phyloP scores from a whole-genome alignment of 2,113 vertebrate species.

The Malaclemys terrapin region DNA sequence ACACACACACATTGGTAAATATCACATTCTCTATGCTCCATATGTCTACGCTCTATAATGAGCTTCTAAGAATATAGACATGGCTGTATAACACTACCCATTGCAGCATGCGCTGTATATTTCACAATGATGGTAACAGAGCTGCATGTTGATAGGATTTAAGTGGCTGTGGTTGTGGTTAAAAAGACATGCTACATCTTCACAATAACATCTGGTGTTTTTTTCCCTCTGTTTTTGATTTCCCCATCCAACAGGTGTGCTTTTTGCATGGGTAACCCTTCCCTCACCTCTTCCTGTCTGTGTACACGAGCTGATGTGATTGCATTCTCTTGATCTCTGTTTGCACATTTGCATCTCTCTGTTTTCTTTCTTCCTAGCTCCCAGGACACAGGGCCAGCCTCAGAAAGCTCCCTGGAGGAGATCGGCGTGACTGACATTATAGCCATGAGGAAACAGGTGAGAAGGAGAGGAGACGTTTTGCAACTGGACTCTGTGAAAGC shows the following conservation, averaged over 20 bases:
- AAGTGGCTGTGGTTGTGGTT: background rate
- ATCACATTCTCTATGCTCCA: background rate
- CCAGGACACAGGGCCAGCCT: background rate
- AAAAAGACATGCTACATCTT: background rate
- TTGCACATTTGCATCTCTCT: background rate
- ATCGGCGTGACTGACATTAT: slow-evolving; percentile 34
- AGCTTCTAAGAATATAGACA: background rate
- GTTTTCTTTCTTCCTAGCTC: slow-evolving; percentile 33
- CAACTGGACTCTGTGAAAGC: background rate
- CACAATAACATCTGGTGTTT: background rate
- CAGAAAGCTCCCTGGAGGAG: slow-evolving; percentile 40
- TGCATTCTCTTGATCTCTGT: background rate
- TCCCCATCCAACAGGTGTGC: background rate
- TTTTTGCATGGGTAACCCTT: accelerated
- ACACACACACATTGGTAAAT: background rate
- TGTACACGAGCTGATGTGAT: accelerated
- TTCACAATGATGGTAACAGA: background rate
- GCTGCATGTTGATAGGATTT: background rate
- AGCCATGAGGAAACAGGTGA: slow-evolving; percentile 71
- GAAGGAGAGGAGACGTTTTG: background rate
- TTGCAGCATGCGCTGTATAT: background rate
- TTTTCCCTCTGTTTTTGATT: background rate
- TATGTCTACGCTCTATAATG: background rate
- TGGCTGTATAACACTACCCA: background rate
- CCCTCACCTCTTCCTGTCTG: background rate